Evolutionary conservation across 92 coral and sea anemone species (phyloP).

Genomic region (Actinostola sp.): DNA sequence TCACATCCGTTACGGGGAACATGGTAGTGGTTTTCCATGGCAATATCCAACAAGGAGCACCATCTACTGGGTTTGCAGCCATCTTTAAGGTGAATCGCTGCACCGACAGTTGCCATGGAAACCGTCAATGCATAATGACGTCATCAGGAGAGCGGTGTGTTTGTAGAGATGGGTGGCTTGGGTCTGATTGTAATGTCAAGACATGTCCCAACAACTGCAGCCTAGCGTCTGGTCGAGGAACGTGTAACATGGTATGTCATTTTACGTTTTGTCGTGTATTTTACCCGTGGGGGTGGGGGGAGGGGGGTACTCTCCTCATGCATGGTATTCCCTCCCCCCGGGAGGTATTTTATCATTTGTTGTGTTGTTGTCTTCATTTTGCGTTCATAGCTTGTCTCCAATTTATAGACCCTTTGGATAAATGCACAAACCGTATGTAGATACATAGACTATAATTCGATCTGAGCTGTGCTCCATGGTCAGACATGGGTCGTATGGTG

Average conservation of each 20-base stretch:
- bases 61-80: slow-evolving; percentile 70
- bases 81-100: slow-evolving; percentile 76
- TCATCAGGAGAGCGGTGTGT: slow-evolving; percentile 71
- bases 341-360: too few species aligned
- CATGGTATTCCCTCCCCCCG: too few species aligned
- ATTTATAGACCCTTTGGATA: too few species aligned
- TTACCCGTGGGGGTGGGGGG: too few species aligned
- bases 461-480: too few species aligned
- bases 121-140: slow-evolving; percentile 68
- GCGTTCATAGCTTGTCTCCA: too few species aligned
- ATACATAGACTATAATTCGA: too few species aligned
- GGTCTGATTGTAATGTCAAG: slow-evolving; percentile 66
- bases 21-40: slow-evolving; percentile 83
- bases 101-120: slow-evolving; percentile 79
- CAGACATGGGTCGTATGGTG: too few species aligned
- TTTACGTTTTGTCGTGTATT: too few species aligned
- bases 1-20: slow-evolving; percentile 74
- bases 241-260: slow-evolving; percentile 74
- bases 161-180: slow-evolving; percentile 84
- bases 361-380: too few species aligned
- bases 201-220: slow-evolving; percentile 88
- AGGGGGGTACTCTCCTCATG: too few species aligned
- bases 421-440: too few species aligned
- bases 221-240: slow-evolving; percentile 63
- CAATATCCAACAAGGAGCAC: slow-evolving; percentile 29